A percentile compares a stretch with the other conserved stretches of the same genome.
phyloP scores from a whole-genome alignment of 2,888 invertebrate species.

The Erannis defoliaria region DNA sequence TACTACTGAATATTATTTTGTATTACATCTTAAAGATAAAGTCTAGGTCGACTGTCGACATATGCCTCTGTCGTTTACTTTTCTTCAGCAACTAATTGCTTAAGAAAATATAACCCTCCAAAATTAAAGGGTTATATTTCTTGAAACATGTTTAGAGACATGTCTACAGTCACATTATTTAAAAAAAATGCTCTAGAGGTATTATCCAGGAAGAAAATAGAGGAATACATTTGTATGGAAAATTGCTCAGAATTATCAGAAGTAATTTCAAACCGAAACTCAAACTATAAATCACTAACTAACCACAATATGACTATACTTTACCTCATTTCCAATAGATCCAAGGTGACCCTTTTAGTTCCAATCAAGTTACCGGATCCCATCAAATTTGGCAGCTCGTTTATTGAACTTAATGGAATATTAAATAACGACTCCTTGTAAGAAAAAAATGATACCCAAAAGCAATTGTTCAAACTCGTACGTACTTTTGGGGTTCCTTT shows the following conservation, averaged over 20 bases:
- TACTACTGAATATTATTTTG: too few species aligned
- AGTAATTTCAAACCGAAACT: background rate
- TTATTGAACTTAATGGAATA: slow-evolving; percentile 26
- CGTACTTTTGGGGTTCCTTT: slow-evolving; percentile 9
- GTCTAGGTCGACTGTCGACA: too few species aligned
- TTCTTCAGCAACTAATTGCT: too few species aligned
- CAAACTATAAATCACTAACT: background rate
- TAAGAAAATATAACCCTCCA: too few species aligned
- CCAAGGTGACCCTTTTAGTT: slow-evolving; percentile 16
- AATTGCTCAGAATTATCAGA: background rate
- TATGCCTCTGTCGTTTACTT: too few species aligned
- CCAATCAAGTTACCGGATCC: slow-evolving; percentile 19
- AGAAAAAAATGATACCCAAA: slow-evolving; percentile 10
- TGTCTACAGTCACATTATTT: too few species aligned
- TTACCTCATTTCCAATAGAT: slow-evolving; percentile 1
- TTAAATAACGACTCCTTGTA: slow-evolving; percentile 22
- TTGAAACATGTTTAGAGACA: too few species aligned
- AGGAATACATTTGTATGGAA: too few species aligned
- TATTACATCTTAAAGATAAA: too few species aligned
- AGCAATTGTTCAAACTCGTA: slow-evolving; percentile 15
- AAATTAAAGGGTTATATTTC: too few species aligned
- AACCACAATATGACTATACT: background rate
- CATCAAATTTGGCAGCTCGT: slow-evolving; percentile 18
- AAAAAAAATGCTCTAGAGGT: too few species aligned
- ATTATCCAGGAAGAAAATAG: too few species aligned